Percentiles rank a stretch among this genome's conserved stretches.
Evolutionary conservation across 2,888 invertebrate genomes (phyloP).

Genomic region (Polydesmus complanatus): DNA sequence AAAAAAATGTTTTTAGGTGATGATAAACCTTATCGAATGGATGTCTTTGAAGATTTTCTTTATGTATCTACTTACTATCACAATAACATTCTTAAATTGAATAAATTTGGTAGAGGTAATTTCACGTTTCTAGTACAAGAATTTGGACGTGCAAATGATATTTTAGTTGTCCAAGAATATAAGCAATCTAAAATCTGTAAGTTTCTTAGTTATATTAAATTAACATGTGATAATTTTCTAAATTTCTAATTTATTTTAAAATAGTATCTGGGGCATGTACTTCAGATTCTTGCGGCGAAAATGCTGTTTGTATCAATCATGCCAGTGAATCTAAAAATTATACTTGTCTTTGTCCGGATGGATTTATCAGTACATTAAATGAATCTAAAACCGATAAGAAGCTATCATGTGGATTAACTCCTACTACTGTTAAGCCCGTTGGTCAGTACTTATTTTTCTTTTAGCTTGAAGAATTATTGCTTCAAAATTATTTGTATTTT

Average conservation of each 20-base stretch:
- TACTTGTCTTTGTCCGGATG: constrained; percentile 23
- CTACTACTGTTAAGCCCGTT: constrained; percentile 8
- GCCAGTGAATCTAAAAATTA: neutral
- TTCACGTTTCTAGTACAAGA: constrained; percentile 40
- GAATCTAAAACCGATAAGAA: neutral
- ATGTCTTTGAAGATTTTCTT: constrained; percentile 56
- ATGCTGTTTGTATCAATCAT: constrained; percentile 42
- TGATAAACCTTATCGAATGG: constrained; percentile 53
- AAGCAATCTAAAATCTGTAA: constrained; percentile 44
- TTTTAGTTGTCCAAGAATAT: constrained; percentile 51
- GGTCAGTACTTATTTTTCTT: constrained; percentile 4
- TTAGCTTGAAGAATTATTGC: neutral
- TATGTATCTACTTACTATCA: constrained; percentile 50
- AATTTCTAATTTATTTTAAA: neutral
- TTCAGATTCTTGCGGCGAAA: constrained; percentile 43
- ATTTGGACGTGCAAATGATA: constrained; percentile 43
- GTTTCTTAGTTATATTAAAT: constrained; percentile 4
- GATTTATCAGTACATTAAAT: constrained; percentile 12
- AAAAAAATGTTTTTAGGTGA: constrained; percentile 9
- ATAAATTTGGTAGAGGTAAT: constrained; percentile 50
- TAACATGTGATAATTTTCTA: neutral
- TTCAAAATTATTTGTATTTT: constrained; percentile 9
- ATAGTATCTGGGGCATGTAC: constrained; percentile 28
- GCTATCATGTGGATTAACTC: constrained; percentile 13
- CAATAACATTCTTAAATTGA: constrained; percentile 47